Evolutionary conservation across 2,888 invertebrate species (phyloP), one percentile per base, ranked within the genome.

Genomic region (Tuberolachnus salignus): DNA sequence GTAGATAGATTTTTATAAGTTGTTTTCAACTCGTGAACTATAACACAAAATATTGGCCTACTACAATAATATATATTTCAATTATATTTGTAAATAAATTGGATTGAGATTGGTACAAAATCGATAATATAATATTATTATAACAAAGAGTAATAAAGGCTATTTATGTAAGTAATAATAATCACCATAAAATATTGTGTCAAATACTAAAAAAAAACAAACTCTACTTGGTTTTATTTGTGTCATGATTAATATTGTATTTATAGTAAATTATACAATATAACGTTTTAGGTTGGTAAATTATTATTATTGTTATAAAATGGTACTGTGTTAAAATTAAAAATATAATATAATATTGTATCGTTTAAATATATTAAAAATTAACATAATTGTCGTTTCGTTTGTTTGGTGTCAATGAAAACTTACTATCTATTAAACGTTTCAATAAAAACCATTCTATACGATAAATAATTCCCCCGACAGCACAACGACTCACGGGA

Each of bases 151-250:
- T 61, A 34, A 51, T 72, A 49, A 59, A 59, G 59, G 34, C 34
- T 8, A 42, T 69, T 70, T 3, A 46, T n/a, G 57, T 13, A 44
- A 71, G 57, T 71, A 49, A 71, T n/a, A n/a, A n/a, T 71, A 46
- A 63, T 73, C 51, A 61, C 51, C 34, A 61, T 73, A 63, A 74
- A 74, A 64, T 74, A 74, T 66, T 55, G 44, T 74, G 64, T 53
- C 53, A 66, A 66, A 74, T 74, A 44, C 53, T 44, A 66, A 74
- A 74, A 23, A n/a, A 21, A 44, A 9, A 55, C 64, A 55, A 74
- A 53, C 8, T 61, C 26, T 49, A 14, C 6, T 46, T 46, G 3
- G 19, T 46, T 66, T 19, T 51, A 74, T 23, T 61, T 63, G 16
- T 72, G 21, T 10, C 59, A 19, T 23, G 44, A 71, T 21, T 51